Percentiles rank a stretch among this genome's conserved stretches.
These are phyloP conservation scores for Lasius fuliginosus DNA, from an alignment of 2,888 invertebrate species.

Conservation along the genomic window DNA sequence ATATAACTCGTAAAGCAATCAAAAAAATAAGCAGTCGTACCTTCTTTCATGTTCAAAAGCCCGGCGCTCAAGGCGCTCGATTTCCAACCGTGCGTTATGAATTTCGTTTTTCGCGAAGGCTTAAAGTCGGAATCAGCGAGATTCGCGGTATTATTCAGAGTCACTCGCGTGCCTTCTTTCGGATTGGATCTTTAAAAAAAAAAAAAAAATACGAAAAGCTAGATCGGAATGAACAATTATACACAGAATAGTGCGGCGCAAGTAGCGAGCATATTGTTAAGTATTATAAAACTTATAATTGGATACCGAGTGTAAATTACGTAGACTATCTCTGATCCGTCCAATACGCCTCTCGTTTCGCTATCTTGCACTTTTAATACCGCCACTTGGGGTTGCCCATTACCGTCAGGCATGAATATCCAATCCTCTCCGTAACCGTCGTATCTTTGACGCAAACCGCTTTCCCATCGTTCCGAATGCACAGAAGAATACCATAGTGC, in stretches of 20 bases:
- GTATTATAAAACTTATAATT: background rate
- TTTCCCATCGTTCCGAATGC: slow-evolving; percentile 71
- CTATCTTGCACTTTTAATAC: slow-evolving; percentile 80
- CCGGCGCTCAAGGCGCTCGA: slow-evolving; percentile 85
- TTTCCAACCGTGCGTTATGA: slow-evolving; percentile 87
- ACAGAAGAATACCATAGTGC: background rate
- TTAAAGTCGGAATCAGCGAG: slow-evolving; percentile 79
- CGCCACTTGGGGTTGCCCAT: slow-evolving; percentile 84
- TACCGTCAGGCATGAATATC: slow-evolving; percentile 86
- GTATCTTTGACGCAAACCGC: slow-evolving; percentile 80
- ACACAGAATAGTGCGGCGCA: background rate
- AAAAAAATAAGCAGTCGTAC: slow-evolving; percentile 63
- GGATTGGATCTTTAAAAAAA: slow-evolving; percentile 77
- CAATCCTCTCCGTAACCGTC: slow-evolving; percentile 85
- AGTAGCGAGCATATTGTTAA: background rate
- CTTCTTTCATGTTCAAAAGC: slow-evolving; percentile 83
- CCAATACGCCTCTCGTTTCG: slow-evolving; percentile 75
- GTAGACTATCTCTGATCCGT: slow-evolving; percentile 78
- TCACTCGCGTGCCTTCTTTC: slow-evolving; percentile 77
- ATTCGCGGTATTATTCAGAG: slow-evolving; percentile 74
- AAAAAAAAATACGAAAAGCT: slow-evolving; percentile 12
- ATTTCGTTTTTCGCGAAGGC: slow-evolving; percentile 83
- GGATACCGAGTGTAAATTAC: slow-evolving; percentile 82
- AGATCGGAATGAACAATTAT: slow-evolving; percentile 1
- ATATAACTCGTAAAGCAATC: background rate